Conservation (phyloP, 2,888 invertebrate genomes). For the Morpho achilles region DNA sequence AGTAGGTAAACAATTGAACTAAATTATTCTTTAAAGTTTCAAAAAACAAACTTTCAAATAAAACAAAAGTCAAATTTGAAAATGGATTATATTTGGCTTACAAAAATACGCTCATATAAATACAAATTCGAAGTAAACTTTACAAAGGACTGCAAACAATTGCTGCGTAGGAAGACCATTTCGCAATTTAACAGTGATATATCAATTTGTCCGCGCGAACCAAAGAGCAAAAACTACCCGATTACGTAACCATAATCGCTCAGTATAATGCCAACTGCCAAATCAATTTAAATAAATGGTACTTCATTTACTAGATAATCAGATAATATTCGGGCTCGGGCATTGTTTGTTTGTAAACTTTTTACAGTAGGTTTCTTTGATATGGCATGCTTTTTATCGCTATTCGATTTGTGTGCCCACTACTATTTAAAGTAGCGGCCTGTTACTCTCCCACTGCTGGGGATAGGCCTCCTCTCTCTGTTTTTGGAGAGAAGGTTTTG, state of each 20-base stretch:
- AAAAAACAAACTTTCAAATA: too few relatives aligned
- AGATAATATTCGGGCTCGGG: not conserved
- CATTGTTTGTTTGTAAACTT: not conserved
- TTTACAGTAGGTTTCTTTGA: too few relatives aligned
- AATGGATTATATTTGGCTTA: not conserved
- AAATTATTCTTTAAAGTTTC: too few relatives aligned
- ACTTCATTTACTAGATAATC: not conserved
- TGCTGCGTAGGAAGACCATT: slow-evolving; percentile 39
- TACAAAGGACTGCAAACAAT: slow-evolving; percentile 30
- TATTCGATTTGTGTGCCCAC: too few relatives aligned
- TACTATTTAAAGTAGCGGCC: too few relatives aligned
- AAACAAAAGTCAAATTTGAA: too few relatives aligned
- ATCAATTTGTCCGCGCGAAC: slow-evolving; percentile 36
- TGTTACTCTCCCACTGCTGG: too few relatives aligned
- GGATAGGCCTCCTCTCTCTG: too few relatives aligned
- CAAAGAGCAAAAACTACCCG: slow-evolving; percentile 19
- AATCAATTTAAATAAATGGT: slow-evolving; percentile 20
- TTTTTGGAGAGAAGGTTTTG: too few relatives aligned
- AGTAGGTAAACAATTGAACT: too few relatives aligned
- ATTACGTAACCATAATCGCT: slow-evolving; percentile 22
- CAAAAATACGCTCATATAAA: slow-evolving; percentile 4
- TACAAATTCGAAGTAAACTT: slow-evolving; percentile 11
- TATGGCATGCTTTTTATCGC: too few relatives aligned
- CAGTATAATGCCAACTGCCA: slow-evolving; percentile 17
- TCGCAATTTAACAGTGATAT: slow-evolving; percentile 37